Evolutionary conservation across 2,888 invertebrate genomes (phyloP), one percentile per base, ranked within the genome.

Genomic region (Epistrophe eligans): DNA sequence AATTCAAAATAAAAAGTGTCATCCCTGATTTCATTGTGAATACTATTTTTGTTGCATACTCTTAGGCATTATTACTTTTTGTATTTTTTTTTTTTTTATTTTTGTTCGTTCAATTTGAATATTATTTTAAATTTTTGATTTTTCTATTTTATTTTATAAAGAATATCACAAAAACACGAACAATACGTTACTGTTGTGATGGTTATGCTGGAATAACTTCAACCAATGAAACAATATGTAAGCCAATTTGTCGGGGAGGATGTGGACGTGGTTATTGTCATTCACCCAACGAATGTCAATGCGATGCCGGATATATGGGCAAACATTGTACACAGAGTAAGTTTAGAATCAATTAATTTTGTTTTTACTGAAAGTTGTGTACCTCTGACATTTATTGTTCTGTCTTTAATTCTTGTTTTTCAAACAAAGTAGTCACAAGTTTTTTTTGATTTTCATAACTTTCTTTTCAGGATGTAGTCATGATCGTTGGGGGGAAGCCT

Each of bases 401-500:
- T n/a, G n/a, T n/a, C 32, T 32, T 32, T 6, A 32, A 32, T 32
- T 4, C 32, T 32, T 32, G 7, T 32, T 32, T 32, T 3, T 2
- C 32, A 32, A 32, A 32, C 32, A 0, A 0, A 2, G 2, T 0
- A 32, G 7, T 7, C 32, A 32, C 7, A 6, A 32, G n/a, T n/a
- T n/a, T n/a, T 32, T 32, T 32, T 32, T 32, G 32, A 28, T 52
- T 43, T 73, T 28, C 6, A 2, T 4, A 4, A 15, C n/a, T 15
- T 3, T 2, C 8, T 55, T 9, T 55, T 28, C 9, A 96, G 96
- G 94, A 83, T 97, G 97, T 90, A 94, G 95, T 55, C 92, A 93
- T 67, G 95, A 95, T 89, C 94, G 94, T 88, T 98, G 96, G 95
- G 98, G 98, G 1, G 94, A 95, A 32, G 95, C 95, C 89, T 98